Evolutionary conservation across 2,797 vertebrate species (phyloP), one percentile per base, ranked within the genome.

Genomic region (Hydrolagus colliei): DNA sequence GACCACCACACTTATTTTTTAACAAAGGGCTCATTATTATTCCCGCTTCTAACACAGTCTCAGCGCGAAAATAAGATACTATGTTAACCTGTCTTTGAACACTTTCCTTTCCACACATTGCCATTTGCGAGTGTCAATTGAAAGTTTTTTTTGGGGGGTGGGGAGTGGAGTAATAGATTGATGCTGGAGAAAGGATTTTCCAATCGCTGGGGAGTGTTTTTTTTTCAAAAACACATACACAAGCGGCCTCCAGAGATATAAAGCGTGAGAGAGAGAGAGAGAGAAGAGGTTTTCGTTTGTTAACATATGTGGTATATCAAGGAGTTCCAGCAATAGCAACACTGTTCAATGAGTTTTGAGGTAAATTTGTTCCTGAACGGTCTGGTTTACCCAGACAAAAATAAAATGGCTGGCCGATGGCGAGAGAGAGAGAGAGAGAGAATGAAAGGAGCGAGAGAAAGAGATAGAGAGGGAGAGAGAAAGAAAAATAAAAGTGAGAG

Each of bases 351-450:
- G 93, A 94, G 93, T 88, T 92, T 94, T 96, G 96, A 97, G 96
- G 96, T 96, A 95, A 27, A 96, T 89, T 92, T 91, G 94, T 96
- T 96, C 92, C 93, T 94, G 93, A 94, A 95, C 93, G 90, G 94
- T 91, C 94, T 94, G 94, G 94, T 95, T 94, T 91, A 90, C 93
- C 95, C 94, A 93, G 95, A 18, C 79, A 35, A 61, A 22, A 32
- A 93, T 91, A 90, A 91, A 88, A 93, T 90, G 93, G 89, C 89
- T 91, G 90, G 92, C 90, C 91, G 88, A 68, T 18, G 61, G 63
- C 2, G 41, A 72, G 9, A 41, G 35, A 72, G 11, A 41, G 35
- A 41, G 10, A 22, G 20, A 32, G 8, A 32, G 20, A 62, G n/a
- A 12, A 10, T 16, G 32, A 35, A 59, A 67, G n/a, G 22, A 11